phyloP scores from a whole-genome alignment of 2,797 vertebrate species.

The Cossypha caffra region DNA sequence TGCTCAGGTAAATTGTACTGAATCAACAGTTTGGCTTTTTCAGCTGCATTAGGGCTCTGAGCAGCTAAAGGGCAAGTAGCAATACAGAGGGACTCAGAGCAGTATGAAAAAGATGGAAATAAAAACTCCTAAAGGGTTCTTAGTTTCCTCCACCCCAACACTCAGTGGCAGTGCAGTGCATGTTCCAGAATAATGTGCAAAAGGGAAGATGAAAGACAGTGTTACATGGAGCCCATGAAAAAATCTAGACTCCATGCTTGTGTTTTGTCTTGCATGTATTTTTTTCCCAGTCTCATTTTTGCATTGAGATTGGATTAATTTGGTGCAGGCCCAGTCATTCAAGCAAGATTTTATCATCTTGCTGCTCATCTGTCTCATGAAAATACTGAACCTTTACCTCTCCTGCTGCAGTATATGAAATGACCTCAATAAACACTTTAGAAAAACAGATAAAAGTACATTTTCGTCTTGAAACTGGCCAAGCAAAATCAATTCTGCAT shows the following conservation, averaged over 20 bases:
- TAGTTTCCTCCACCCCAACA: not conserved
- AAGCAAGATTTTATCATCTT: not conserved
- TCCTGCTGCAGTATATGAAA: not conserved
- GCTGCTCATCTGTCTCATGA: not conserved
- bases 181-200: not conserved
- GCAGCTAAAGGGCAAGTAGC: not conserved
- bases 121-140: not conserved
- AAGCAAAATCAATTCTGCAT: conserved; percentile 41
- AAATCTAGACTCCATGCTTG: not conserved
- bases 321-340: not conserved
- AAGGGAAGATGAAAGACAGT: not conserved
- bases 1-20: not conserved
- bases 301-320: not conserved
- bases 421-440: not conserved
- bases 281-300: not conserved
- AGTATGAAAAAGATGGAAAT: not conserved
- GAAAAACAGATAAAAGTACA: not conserved
- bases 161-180: accelerated
- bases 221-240: not conserved
- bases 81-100: not conserved
- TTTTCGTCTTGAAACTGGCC: conserved; percentile 43
- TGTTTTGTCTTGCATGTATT: not conserved
- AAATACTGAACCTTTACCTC: not conserved
- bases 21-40: not conserved
- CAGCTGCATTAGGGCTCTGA: not conserved